These are phyloP conservation scores for Eilema depressum DNA, from an alignment of 2,888 invertebrate species.

Conservation along the genomic window DNA sequence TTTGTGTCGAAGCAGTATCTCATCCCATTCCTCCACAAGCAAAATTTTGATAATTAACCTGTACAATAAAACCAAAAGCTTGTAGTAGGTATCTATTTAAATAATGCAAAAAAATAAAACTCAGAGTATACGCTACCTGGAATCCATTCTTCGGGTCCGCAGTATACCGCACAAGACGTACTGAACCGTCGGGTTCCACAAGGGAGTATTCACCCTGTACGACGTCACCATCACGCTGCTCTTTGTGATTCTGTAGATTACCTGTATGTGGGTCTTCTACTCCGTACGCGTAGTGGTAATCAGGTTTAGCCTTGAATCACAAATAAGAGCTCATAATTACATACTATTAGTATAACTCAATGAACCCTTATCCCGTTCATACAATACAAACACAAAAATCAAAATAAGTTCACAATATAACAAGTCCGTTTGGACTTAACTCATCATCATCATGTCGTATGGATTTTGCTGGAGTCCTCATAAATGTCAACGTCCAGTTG, in stretches of 20 bases:
- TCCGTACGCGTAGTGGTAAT: slow-evolving; percentile 92
- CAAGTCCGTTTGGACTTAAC: no score
- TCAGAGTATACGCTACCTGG: slow-evolving; percentile 79
- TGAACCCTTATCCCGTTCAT: not conserved
- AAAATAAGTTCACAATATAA: no score
- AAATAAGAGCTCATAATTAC: not conserved
- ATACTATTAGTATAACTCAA: no score
- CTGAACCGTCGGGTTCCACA: slow-evolving; percentile 91
- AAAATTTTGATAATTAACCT: no score
- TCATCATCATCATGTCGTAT: no score
- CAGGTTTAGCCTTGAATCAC: slow-evolving; percentile 89
- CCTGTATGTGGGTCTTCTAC: slow-evolving; percentile 91
- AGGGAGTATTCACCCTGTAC: slow-evolving; percentile 92
- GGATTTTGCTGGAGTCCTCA: no score
- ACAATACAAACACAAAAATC: no score
- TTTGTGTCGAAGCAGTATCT: fast-evolving
- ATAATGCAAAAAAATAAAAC: not conserved
- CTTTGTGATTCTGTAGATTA: slow-evolving; percentile 91
- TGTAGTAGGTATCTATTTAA: no score
- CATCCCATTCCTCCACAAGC: no score
- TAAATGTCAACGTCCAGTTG: no score
- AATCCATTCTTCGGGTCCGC: slow-evolving; percentile 92
- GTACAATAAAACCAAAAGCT: no score
- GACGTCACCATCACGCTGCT: slow-evolving; percentile 90
- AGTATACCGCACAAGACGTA: slow-evolving; percentile 91